Evolutionary conservation across 2,888 invertebrate species (phyloP), one percentile per base, ranked within the genome.

Genomic region (Muscina levida): DNA sequence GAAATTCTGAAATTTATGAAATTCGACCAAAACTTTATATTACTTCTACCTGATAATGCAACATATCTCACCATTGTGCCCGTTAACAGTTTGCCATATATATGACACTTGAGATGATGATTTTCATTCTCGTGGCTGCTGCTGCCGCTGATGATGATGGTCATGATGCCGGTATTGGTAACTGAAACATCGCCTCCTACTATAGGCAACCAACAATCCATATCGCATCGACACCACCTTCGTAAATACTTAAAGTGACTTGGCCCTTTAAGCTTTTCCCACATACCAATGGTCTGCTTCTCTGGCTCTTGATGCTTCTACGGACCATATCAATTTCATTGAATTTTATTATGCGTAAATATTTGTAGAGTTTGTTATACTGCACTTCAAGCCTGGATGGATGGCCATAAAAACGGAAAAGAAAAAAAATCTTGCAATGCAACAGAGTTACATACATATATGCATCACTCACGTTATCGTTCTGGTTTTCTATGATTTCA

Each of bases 271-370:
- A 31, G 31, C 39, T 59, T 15, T n/a, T 59, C 31, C 37, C n/a
- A 6, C 31, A 51, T 46, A n/a, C n/a, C 13, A 4, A 31, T 31
- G 59, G 10, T 2, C 53, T 11, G 22, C 46, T 2, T 15, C n/a
- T 46, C 4, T 48, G 48, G 17, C 53, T 11, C 3, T 31, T 22
- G 19, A 15, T 37, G 48, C 1, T 53, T 3, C 2, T 13, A 1
- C 53, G 22, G 24, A 17, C 71, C 74, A 65, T 77, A 81, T 81
- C 77, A 77, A 72, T 81, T 77, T 77, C 81, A 77, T 46, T 66
- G 57, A 31, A 37, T 66, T 10, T 62, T 62, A 62, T 42, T 39
- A 26, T 22, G 62, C 62, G 62, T 62, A 62, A 62, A 62, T 62
- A 62, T 62, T 62, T 62, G 42, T 15, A 22, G 62, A 62, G 42